Evolutionary conservation across 2,888 invertebrate species (phyloP), one percentile per base, ranked within the genome.

Genomic region (Apamea sordens): DNA sequence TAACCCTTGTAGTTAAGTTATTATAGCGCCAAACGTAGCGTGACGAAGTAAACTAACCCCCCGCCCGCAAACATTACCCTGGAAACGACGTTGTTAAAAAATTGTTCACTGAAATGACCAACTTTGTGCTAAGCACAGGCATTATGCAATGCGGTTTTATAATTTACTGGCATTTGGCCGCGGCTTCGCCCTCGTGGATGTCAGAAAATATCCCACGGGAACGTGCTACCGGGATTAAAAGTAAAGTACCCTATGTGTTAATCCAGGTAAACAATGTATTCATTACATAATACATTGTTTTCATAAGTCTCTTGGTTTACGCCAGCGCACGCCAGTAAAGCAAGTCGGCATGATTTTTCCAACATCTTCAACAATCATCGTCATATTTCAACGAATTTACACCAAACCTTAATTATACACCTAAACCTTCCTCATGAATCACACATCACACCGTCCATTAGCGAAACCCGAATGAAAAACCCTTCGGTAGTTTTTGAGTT

Each of bases 21-120:
- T 90, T 88, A 86, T 79, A 77, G 56, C 70, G 80, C 69, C 79
- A 68, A 89, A 84, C 83, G 77, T 87, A 59, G 86, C 86, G 88
- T 89, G 84, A 83, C 86, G 73, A 87, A 86, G 81, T 82, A 79
- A 88, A 82, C 73, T 76, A 76, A 83, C 47, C 79, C 63, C 47
- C 79, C 63, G 75, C 79, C 77, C 64, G 73, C 50, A 71, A 79
- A 77, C 76, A 80, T 73, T 56, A 80, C 77, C 77, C 79, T 79
- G 79, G 68, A 82, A 83, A 85, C 76, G 80, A 80, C 80, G 79
- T 56, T 61, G 72, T 85, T 63, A 72, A 76, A 80, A 70, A 67
- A 67, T 8, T 10, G 3, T 67, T 50, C 24, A 59, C 44, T 50
- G 41, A 63, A 72, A 63, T 67, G 0, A 28, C 28, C 47, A 76